These are phyloP conservation scores for Pinna nobilis DNA, from an alignment of 1,140 invertebrate genomes.

Conservation along the genomic window DNA sequence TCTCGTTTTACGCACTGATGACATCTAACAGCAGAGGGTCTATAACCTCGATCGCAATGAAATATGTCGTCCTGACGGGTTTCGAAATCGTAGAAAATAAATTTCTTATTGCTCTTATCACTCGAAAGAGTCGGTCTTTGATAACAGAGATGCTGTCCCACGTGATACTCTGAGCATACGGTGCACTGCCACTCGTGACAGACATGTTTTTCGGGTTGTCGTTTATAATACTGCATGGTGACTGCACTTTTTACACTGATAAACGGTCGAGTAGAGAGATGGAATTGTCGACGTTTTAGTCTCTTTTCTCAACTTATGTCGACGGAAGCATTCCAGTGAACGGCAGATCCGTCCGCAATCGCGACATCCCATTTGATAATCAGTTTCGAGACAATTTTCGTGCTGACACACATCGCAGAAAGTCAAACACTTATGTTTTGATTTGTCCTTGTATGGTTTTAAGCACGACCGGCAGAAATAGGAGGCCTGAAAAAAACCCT, in stretches of 20 bases:
- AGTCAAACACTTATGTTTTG: background rate
- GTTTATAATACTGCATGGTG: background rate
- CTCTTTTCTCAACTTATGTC: background rate
- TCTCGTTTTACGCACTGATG: slow-evolving; percentile 7
- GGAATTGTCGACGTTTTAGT: background rate
- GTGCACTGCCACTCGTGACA: background rate
- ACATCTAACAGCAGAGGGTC: background rate
- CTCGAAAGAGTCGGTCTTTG: background rate
- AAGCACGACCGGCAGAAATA: background rate
- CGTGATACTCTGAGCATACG: background rate
- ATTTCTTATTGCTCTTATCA: background rate
- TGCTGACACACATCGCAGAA: background rate
- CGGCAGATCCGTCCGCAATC: background rate
- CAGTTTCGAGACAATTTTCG: background rate
- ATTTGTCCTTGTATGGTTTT: background rate
- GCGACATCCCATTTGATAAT: background rate
- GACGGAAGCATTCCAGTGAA: background rate
- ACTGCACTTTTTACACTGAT: background rate
- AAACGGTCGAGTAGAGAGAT: background rate
- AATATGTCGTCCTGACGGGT: slow-evolving; percentile 16
- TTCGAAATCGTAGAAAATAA: slow-evolving; percentile 36
- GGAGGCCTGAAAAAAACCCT: background rate
- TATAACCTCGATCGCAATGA: slow-evolving; percentile 10
- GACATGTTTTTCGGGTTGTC: too few relatives aligned
- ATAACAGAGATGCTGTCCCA: background rate